phyloP scores from a whole-genome alignment of 2,113 vertebrate species.

The Tetrax tetrax region DNA sequence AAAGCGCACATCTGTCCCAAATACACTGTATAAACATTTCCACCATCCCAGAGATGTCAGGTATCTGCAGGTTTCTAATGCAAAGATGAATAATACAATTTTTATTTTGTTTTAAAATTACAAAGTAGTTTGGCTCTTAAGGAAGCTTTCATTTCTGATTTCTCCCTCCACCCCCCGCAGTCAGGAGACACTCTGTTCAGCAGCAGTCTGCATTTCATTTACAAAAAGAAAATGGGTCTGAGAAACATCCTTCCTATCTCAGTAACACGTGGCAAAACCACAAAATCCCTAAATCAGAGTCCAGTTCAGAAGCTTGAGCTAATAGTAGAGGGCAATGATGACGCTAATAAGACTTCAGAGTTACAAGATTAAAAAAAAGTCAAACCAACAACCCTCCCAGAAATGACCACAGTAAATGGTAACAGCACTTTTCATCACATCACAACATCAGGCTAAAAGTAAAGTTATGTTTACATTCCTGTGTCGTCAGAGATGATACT shows the following conservation, averaged over 20 bases:
- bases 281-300: background rate
- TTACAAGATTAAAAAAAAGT: background rate
- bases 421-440: background rate
- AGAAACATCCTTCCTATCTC: background rate
- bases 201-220: background rate
- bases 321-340: background rate
- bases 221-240: background rate
- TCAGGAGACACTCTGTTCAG: background rate
- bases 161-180: background rate
- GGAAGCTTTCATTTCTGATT: background rate
- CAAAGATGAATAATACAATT: background rate
- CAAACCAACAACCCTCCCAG: fast-evolving
- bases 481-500: background rate
- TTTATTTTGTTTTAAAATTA: background rate
- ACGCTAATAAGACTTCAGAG: background rate
- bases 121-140: background rate
- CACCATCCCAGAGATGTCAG: background rate
- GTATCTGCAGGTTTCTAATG: background rate
- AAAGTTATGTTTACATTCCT: background rate
- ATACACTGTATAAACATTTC: background rate
- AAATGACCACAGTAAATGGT: background rate
- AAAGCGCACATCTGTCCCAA: background rate
- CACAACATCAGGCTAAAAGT: background rate
- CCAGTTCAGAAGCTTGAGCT: background rate
- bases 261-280: background rate